Conservation (phyloP, 1,140 invertebrate genomes). For the Meloidogyne hapla region DNA sequence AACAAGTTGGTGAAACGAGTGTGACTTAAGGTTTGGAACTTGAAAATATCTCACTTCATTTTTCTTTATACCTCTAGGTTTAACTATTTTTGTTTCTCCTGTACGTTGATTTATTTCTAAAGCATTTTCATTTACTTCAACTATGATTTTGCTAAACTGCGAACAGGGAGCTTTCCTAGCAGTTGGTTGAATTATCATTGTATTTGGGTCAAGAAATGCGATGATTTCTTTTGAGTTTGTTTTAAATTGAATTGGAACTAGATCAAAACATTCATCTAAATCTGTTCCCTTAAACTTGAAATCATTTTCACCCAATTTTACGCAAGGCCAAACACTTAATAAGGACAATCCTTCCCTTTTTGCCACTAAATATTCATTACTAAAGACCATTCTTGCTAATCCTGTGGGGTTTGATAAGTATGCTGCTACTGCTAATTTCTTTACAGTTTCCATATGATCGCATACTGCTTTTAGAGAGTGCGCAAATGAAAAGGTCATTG, state of each 20-base stretch:
- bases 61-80: background rate
- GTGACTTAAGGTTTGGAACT: background rate
- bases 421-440: background rate
- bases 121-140: background rate
- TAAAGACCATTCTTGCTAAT: background rate
- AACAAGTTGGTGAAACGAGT: background rate
- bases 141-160: background rate
- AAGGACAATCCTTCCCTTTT: background rate
- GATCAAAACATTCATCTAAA: slow-evolving; percentile 11
- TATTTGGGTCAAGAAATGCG: background rate
- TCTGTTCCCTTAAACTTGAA: background rate
- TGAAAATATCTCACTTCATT: background rate
- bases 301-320: background rate
- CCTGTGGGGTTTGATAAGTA: slow-evolving; percentile 6
- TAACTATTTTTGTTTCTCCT: background rate
- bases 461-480: background rate
- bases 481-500: background rate
- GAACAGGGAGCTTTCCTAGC: background rate
- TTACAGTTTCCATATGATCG: background rate
- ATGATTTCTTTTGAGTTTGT: background rate
- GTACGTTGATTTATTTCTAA: background rate
- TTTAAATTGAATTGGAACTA: slow-evolving; percentile 1
- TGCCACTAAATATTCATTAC: background rate
- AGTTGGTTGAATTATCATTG: background rate
- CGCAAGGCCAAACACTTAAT: slow-evolving; percentile 1